Evolutionary conservation across 2,113 vertebrate species (phyloP), one percentile per base, ranked within the genome.

Genomic region (Varanus salvator): DNA sequence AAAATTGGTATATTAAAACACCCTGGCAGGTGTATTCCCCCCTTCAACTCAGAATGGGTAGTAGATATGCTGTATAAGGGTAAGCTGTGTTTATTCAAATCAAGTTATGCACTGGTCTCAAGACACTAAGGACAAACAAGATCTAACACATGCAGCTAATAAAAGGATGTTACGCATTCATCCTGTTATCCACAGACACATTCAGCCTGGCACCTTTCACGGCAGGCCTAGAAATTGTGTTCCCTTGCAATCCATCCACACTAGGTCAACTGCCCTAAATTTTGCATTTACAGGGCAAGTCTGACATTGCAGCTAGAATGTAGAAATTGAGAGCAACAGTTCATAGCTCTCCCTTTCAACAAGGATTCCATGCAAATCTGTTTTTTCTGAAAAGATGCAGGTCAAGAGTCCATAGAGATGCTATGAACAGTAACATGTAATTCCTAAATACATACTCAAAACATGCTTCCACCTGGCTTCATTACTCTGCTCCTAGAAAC

Each of bases 281-380:
- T 6, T 60, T 57, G 50, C n/a, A 44, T 6, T 50, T 60, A 31
- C 25, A 83, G 71, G 60, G 4, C 21, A 72, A 31, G 8, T 85
- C 29, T 54, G 80, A 3, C 23, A 19, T 0, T 77, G 31, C 19
- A 68, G 15, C 60, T 57, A 66, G 8, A 93, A 91, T 93, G 23
- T n/a, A 23, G 38, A 50, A 0, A 34, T 29, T n/a, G 23, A 84
- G 8, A n/a, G 9, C 7, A 50, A 29, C 34, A 6, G 2, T 66
- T n/a, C 38, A 66, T 48, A 48, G 4, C 29, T 85, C 8, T 54
- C 4, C 21, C 8, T 77, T 81, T 31, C 78, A 87, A 90, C 8
- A 91, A 87, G 34, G 2, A 15, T 91, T 80, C 69, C 54, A 29
- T 11, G 2, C 48, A 60, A 95, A 93, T 89, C 91, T 82, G 91